Evolutionary conservation across 2,113 vertebrate species (phyloP), one percentile per base, ranked within the genome.

Genomic region (Perca flavescens): DNA sequence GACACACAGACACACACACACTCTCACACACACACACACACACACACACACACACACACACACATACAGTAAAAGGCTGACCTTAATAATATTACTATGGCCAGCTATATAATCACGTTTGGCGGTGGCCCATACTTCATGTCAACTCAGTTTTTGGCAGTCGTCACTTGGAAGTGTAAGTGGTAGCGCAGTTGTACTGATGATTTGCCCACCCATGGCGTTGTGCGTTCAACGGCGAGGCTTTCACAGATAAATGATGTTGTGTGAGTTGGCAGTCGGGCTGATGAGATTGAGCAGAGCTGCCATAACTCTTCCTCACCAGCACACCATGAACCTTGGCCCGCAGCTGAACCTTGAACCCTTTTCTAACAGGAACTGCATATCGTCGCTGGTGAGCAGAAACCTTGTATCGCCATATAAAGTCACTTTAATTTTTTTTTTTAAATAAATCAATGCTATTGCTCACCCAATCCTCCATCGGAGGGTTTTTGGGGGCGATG

Each of bases 191-290:
- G 61, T 40, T 1, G 10, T 11, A 9, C 16, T 17, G 15, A 58
- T 77, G 67, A 77, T 87, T 85, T 80, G 77, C 75, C 83, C 83
- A 34, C 77, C 74, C 40, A 2, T 57, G 62, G 58, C 36, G 52
- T 56, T 65, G 68, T 75, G 71, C 81, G 87, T 83, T 82, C 3
- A 74, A 61, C 74, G 15, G 76, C 6, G 15, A 47, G 52, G 74
- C 80, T 83, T 83, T 81, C 58, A 34, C 77, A 65, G 85, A 90
- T 91, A 88, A 90, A 91, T 84, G 87, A 86, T 67, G 57, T 31
- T 16, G 61, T 65, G 86, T 22, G 74, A 77, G 40, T 12, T 77
- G 87, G 84, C 84, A 78, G 80, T 25, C 15, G 0, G 80, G 75
- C 74, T 86, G 86, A 91, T 81, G 78, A 91, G 83, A 86, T 75